These are phyloP conservation scores for Antechinus stuartii DNA, from an alignment of 2,113 vertebrate species.

Conservation along the genomic window DNA sequence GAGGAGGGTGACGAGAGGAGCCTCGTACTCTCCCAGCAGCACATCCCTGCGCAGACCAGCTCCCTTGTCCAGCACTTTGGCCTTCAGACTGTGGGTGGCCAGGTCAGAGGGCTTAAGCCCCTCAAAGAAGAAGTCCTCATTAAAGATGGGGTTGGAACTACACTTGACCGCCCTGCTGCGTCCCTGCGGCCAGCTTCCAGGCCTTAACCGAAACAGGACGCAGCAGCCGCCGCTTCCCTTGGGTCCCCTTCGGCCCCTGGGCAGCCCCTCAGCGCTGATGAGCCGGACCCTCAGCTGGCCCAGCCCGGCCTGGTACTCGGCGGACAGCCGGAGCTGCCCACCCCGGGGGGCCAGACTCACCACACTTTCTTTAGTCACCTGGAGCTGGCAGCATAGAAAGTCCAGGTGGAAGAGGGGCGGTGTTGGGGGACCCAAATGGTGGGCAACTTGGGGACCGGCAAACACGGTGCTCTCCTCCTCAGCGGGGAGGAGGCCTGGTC, in stretches of 20 bases:
- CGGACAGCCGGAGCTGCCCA: conserved; percentile 74
- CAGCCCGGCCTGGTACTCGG: conserved; percentile 71
- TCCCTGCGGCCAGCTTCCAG: conserved; percentile 55
- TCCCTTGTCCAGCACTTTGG: conserved; percentile 79
- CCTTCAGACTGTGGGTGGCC: conserved; percentile 55
- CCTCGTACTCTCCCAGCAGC: conserved; percentile 75
- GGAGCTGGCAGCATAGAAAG: conserved; percentile 64
- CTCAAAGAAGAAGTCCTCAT: conserved; percentile 84
- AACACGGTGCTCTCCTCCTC: conserved; percentile 37
- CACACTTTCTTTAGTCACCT: conserved; percentile 73
- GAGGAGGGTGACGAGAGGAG: conserved; percentile 68
- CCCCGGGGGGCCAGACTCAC: conserved; percentile 73
- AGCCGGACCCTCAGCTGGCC: conserved; percentile 78
- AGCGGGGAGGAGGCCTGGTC: conserved; percentile 27
- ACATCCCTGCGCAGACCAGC: conserved; percentile 72
- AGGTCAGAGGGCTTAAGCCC: conserved; percentile 69
- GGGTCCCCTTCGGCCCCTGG: conserved; percentile 44
- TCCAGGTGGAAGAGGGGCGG: conserved; percentile 75
- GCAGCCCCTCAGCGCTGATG: conserved; percentile 79
- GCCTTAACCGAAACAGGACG: conserved; percentile 70
- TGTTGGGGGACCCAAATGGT: conserved; percentile 22
- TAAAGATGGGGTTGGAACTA: conserved; percentile 82
- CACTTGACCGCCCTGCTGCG: conserved; percentile 78
- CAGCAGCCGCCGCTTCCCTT: conserved; percentile 77
- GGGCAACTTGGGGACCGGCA: conserved; percentile 65